Conservation (phyloP, 2,113 vertebrate species). For the Peromyscus polionotus region DNA sequence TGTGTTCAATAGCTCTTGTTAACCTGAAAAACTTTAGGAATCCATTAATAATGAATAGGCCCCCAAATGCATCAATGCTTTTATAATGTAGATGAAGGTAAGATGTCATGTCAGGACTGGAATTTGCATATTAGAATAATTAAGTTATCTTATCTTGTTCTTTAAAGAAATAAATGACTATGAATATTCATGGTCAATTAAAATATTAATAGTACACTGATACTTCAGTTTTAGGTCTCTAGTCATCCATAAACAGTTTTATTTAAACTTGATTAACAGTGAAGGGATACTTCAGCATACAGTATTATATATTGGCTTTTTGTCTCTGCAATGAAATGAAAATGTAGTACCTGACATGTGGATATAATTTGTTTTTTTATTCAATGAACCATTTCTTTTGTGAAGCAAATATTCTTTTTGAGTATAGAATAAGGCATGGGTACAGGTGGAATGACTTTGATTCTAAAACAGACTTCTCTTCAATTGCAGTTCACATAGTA, state of each 20-base stretch:
- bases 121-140: conserved; percentile 88
- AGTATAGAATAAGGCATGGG: neutral
- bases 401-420: neutral
- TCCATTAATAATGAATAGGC: conserved; percentile 88
- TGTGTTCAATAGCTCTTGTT: conserved; percentile 67
- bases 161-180: conserved; percentile 80
- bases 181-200: conserved; percentile 89
- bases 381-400: neutral
- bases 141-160: conserved; percentile 84
- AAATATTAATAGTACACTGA: conserved; percentile 88
- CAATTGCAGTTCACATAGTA: neutral
- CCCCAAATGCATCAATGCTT: conserved; percentile 80
- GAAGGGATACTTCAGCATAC: conserved; percentile 62
- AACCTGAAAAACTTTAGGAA: conserved; percentile 77
- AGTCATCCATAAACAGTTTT: conserved; percentile 83
- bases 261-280: conserved; percentile 80
- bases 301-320: conserved; percentile 62
- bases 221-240: conserved; percentile 84
- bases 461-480: neutral
- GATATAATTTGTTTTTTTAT: conserved; percentile 57
- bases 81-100: conserved; percentile 87
- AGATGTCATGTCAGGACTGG: conserved; percentile 83
- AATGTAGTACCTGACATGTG: conserved; percentile 51
- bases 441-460: neutral
- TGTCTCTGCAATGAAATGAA: conserved; percentile 51